phyloP scores from a whole-genome alignment of 2,797 vertebrate species.

The Vireo griseus region DNA sequence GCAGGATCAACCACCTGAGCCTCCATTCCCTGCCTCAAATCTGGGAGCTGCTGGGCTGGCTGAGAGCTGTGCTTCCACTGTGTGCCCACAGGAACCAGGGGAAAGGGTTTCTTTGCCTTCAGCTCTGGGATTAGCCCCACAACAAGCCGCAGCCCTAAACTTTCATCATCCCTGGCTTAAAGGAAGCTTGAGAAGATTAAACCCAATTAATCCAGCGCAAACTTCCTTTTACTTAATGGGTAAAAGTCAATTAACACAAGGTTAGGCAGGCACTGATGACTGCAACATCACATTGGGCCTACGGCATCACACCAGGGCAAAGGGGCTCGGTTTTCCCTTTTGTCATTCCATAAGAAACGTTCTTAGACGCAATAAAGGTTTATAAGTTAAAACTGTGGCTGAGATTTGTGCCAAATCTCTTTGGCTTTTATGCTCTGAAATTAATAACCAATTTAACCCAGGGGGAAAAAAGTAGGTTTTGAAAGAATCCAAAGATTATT shows the following conservation, averaged over 20 bases:
- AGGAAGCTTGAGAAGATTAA: background rate
- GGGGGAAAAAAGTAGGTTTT: background rate
- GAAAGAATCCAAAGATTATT: background rate
- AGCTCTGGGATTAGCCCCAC: background rate
- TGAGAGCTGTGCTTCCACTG: fast-evolving
- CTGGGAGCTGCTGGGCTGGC: background rate
- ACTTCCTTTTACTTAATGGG: background rate
- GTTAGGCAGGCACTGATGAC: background rate
- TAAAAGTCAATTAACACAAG: background rate
- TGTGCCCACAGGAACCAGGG: background rate
- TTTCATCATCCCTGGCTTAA: background rate
- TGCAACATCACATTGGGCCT: background rate
- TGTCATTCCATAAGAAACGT: background rate
- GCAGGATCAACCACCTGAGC: background rate
- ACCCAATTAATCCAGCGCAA: background rate
- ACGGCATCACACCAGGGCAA: fast-evolving
- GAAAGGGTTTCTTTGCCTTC: background rate
- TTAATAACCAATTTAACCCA: background rate
- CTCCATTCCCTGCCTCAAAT: background rate
- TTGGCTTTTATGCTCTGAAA: background rate
- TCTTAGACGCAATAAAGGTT: background rate
- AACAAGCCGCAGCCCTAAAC: background rate
- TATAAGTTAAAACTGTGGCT: background rate
- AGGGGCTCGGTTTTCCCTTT: background rate
- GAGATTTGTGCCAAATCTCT: background rate